phyloP scores from a whole-genome alignment of 2,888 invertebrate species.

The Ellobium chinense region DNA sequence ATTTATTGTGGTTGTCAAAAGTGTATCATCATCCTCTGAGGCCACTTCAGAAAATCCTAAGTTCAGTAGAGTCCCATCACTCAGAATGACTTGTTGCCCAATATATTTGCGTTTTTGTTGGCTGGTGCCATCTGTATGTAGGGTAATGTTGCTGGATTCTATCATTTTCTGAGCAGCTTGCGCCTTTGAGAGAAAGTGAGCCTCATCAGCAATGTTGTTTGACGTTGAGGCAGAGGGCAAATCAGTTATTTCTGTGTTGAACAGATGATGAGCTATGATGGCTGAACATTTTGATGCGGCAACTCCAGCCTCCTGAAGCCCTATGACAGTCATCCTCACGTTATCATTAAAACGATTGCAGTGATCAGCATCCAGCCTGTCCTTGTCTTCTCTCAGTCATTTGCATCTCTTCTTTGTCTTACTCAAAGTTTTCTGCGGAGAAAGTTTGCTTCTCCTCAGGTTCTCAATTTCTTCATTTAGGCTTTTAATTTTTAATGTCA shows the following conservation, averaged over 20 bases:
- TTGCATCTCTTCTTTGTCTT: background rate
- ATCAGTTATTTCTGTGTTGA: background rate
- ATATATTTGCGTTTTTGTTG: background rate
- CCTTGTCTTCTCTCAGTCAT: background rate
- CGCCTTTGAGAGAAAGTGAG: background rate
- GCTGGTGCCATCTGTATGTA: conserved; percentile 6
- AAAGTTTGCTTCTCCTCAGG: background rate
- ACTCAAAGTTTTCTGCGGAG: background rate
- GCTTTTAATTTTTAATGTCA: background rate
- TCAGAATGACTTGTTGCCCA: background rate
- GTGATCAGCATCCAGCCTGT: background rate
- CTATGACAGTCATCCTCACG: background rate
- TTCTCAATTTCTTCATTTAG: background rate
- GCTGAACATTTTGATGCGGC: background rate
- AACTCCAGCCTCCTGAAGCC: background rate
- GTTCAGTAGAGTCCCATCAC: background rate
- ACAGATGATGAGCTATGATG: background rate
- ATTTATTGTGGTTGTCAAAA: background rate
- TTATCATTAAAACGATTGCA: background rate
- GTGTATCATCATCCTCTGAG: background rate
- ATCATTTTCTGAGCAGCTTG: background rate
- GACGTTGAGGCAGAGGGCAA: background rate
- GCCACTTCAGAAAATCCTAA: background rate
- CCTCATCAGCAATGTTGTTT: background rate
- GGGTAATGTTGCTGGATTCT: background rate